Conservation (phyloP, 1,140 invertebrate species). For the Bacillus rossius region DNA sequence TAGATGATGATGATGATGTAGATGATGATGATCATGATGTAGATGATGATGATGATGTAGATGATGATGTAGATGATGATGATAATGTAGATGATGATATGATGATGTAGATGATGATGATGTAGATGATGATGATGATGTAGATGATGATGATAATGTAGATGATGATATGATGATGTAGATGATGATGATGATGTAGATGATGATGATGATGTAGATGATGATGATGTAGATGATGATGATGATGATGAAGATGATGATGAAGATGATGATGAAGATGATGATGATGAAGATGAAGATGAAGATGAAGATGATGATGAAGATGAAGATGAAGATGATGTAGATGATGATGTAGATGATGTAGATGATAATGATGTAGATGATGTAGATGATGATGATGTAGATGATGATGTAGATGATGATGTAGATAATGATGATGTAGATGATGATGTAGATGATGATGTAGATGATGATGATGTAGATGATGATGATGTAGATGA, state of each 20-base stretch:
- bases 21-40: background rate
- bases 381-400: constrained; percentile 2
- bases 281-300: background rate
- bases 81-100: background rate
- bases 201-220: background rate
- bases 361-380: background rate
- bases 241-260: constrained; percentile 1
- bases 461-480: background rate
- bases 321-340: constrained; percentile 1
- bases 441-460: background rate
- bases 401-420: background rate
- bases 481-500: no score
- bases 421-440: no score
- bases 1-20: background rate
- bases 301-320: background rate
- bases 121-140: background rate
- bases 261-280: constrained; percentile 5
- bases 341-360: constrained; percentile 1
- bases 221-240: background rate
- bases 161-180: background rate
- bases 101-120: constrained; percentile 1
- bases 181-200: background rate
- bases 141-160: background rate
- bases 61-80: background rate
- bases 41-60: background rate